Percentiles rank a stretch among this genome's conserved stretches.
Evolutionary conservation across 2,113 vertebrate species (phyloP).

Genomic region (Camarhynchus parvulus): DNA sequence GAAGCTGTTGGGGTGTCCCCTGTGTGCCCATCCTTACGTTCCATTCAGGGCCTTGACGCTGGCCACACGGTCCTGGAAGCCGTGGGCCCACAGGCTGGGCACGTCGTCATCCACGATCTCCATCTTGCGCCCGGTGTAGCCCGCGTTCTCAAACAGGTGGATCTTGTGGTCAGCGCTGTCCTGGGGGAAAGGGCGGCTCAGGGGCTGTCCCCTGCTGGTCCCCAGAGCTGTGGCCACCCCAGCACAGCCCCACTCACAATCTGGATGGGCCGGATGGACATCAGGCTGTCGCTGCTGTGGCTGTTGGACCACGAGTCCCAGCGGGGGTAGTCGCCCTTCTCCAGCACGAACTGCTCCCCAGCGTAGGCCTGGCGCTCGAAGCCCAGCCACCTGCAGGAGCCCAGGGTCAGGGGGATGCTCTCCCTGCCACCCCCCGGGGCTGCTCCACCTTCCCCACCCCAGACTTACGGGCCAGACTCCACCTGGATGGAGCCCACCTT

Average conservation of each 20-base stretch:
- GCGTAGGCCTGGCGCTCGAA: constrained; percentile 83
- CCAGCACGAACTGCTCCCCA: constrained; percentile 90
- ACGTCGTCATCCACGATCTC: constrained; percentile 91
- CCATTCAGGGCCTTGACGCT: constrained; percentile 87
- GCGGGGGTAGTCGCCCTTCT: constrained; percentile 90
- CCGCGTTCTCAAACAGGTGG: constrained; percentile 87
- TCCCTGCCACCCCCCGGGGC: not conserved
- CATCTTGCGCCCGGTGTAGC: constrained; percentile 89
- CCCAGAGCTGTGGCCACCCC: fast-evolving
- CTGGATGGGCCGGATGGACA: constrained; percentile 86
- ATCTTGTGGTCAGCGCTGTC: constrained; percentile 89
- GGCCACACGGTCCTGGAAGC: constrained; percentile 91
- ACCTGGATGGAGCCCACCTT: constrained; percentile 89
- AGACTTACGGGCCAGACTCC: constrained; percentile 86
- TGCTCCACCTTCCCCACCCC: fast-evolving
- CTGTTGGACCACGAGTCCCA: constrained; percentile 95
- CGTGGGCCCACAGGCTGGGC: constrained; percentile 92
- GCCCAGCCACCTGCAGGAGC: constrained; percentile 83
- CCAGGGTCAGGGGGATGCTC: not conserved
- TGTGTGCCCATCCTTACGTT: constrained; percentile 79
- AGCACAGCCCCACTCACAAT: constrained; percentile 76
- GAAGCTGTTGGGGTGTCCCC: fast-evolving
- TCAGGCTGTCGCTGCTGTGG: constrained; percentile 84
- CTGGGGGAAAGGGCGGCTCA: constrained; percentile 56
- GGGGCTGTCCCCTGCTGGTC: fast-evolving